These are phyloP conservation scores for Meriones unguiculatus DNA, from an alignment of 2,113 vertebrate genomes.

Conservation along the genomic window DNA sequence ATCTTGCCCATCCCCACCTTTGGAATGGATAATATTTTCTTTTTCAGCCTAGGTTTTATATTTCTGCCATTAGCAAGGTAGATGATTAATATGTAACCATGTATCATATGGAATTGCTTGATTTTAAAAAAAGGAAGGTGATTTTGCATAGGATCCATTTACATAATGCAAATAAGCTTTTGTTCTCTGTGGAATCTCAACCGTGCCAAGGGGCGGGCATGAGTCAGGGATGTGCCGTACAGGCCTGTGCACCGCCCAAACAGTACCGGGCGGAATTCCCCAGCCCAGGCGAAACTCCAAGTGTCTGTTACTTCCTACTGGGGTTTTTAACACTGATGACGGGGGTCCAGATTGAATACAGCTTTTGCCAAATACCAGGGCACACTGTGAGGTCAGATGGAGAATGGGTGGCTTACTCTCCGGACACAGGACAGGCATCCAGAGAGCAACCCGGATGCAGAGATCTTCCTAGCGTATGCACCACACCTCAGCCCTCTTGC, in stretches of 20 bases:
- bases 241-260: constrained; percentile 61
- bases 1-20: background rate
- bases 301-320: constrained; percentile 62
- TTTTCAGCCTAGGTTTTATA: constrained; percentile 61
- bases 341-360: constrained; percentile 79
- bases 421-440: constrained; percentile 53
- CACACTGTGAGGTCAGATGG: constrained; percentile 60
- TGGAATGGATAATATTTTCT: constrained; percentile 54
- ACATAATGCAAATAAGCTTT: constrained; percentile 78
- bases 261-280: constrained; percentile 42
- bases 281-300: constrained; percentile 61
- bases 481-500: constrained; percentile 57
- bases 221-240: constrained; percentile 40
- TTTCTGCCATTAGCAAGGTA: constrained; percentile 56
- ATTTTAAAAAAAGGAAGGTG: constrained; percentile 78
- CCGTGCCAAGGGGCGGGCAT: background rate
- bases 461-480: constrained; percentile 61
- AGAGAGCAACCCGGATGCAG: constrained; percentile 60
- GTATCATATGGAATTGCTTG: constrained; percentile 70
- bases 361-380: constrained; percentile 74
- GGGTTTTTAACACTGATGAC: constrained; percentile 74
- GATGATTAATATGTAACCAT: constrained; percentile 35
- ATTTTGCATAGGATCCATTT: constrained; percentile 84
- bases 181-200: constrained; percentile 1
- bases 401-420: constrained; percentile 66